A percentile compares a stretch with the other conserved stretches of the same genome.
Conservation (phyloP, 2,113 vertebrate genomes). For the Eulacestoma nigropectus region DNA sequence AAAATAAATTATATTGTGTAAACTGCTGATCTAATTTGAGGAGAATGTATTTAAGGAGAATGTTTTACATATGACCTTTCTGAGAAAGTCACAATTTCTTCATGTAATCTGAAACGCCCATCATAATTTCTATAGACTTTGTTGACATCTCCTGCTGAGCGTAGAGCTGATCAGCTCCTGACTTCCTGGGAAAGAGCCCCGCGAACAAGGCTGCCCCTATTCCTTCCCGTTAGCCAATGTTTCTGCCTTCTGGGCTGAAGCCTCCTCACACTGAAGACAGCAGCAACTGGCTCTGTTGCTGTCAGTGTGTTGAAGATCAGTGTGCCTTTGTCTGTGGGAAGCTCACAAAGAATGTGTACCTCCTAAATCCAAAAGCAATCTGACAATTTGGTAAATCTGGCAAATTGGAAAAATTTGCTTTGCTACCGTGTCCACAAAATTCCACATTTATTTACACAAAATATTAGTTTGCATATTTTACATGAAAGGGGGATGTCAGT, state of each 20-base stretch:
- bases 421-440: neutral
- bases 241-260: neutral
- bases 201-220: constrained; percentile 22
- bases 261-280: neutral
- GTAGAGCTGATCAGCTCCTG: constrained; percentile 2
- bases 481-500: neutral
- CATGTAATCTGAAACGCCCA: constrained; percentile 4
- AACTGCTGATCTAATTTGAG: neutral
- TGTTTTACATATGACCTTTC: constrained; percentile 50
- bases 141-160: constrained; percentile 53
- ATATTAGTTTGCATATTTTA: neutral
- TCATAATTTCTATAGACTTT: constrained; percentile 51
- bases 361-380: neutral
- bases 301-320: neutral
- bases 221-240: neutral
- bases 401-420: neutral
- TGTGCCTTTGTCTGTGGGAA: neutral
- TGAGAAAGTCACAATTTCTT: constrained; percentile 47
- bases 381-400: neutral
- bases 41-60: neutral
- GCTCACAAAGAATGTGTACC: neutral
- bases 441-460: neutral
- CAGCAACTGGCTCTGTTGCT: neutral
- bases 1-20: neutral
- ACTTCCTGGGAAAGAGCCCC: constrained; percentile 24